Evolutionary conservation across 2,888 invertebrate species (phyloP).

Genomic region (Drosophila dives): DNA sequence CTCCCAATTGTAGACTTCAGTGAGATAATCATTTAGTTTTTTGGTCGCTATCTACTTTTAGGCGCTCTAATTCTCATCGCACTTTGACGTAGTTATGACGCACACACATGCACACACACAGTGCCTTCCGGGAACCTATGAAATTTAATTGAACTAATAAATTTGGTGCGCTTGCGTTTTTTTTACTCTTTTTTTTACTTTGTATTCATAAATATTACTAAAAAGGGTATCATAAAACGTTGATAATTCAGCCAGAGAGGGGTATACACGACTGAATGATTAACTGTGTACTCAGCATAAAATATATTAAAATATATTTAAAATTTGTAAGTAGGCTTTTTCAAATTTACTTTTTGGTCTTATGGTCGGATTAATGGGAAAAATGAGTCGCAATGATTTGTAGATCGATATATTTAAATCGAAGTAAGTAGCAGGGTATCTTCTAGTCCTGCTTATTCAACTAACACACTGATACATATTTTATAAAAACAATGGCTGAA

Average conservation of each 20-base stretch:
- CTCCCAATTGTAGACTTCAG: slow-evolving; percentile 21
- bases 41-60: slow-evolving; percentile 49
- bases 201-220: slow-evolving; percentile 17
- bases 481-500: slow-evolving; percentile 65
- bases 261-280: neutral
- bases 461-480: slow-evolving; percentile 19
- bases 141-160: slow-evolving; percentile 78
- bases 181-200: slow-evolving; percentile 45
- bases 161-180: slow-evolving; percentile 49
- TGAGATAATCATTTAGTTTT: slow-evolving; percentile 33
- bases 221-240: slow-evolving; percentile 15
- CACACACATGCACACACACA: slow-evolving; percentile 29
- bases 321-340: neutral
- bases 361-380: neutral
- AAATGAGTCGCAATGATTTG: neutral
- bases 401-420: neutral
- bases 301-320: neutral
- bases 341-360: neutral
- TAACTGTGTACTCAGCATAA: neutral
- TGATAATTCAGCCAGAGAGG: neutral
- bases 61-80: slow-evolving; percentile 59
- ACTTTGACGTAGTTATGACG: slow-evolving; percentile 51
- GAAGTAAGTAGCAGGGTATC: slow-evolving; percentile 22
- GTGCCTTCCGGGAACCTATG: slow-evolving; percentile 59
- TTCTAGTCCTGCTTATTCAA: neutral